phyloP scores from a whole-genome alignment of 2,888 invertebrate genomes.

The Lithodes maja region DNA sequence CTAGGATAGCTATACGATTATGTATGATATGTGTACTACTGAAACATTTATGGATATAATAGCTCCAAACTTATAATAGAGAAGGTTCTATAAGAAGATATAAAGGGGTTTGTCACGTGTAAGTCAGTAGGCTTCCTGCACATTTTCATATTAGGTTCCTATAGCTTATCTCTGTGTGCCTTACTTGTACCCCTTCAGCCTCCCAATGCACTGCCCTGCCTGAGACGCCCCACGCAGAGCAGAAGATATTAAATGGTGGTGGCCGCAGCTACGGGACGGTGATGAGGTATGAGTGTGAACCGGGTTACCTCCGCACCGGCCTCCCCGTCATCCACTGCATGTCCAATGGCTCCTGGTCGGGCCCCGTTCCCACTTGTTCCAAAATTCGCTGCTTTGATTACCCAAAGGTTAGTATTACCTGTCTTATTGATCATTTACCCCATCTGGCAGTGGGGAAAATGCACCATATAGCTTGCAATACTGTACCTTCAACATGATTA shows the following conservation, averaged over 20 bases:
- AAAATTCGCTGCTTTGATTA: constrained; percentile 82
- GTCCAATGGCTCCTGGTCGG: constrained; percentile 97
- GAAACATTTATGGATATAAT: no score
- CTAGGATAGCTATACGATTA: no score
- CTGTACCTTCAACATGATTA: no score
- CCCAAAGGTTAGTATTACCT: constrained; percentile 76
- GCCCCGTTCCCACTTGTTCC: constrained; percentile 90
- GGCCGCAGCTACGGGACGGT: constrained; percentile 95
- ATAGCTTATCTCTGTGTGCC: no score
- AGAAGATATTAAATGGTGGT: constrained; percentile 90
- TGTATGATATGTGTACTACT: no score
- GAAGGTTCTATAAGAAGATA: no score
- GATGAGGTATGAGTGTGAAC: constrained; percentile 91
- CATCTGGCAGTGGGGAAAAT: no score
- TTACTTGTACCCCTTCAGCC: constrained; percentile 77
- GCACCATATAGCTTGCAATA: no score
- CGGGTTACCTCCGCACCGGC: constrained; percentile 90
- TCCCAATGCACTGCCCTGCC: constrained; percentile 92
- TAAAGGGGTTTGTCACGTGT: background rate
- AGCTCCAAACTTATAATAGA: no score
- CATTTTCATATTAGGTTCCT: no score
- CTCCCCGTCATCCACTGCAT: constrained; percentile 94
- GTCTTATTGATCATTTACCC: no score
- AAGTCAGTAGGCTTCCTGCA: no score
- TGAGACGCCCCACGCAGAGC: constrained; percentile 90